These are phyloP conservation scores for Callipepla squamata DNA, from an alignment of 2,113 vertebrate species.

Conservation along the genomic window DNA sequence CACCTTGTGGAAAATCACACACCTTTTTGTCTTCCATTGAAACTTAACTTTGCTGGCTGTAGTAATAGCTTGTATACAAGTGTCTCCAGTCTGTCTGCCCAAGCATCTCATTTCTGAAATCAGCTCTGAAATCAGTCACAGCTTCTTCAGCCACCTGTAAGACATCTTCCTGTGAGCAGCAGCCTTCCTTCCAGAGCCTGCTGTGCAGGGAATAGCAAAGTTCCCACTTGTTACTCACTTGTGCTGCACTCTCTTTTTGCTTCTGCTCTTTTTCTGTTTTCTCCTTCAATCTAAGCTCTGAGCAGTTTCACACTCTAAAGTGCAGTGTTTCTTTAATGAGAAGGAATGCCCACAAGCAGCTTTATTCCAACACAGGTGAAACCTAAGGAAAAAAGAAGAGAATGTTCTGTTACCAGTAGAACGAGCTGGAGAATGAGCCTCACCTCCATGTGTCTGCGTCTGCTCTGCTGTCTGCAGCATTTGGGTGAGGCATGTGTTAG, in stretches of 20 bases:
- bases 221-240: neutral
- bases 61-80: neutral
- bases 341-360: neutral
- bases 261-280: neutral
- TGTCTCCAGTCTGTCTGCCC: neutral
- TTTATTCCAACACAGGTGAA: neutral
- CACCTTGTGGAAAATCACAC: neutral
- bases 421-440: neutral
- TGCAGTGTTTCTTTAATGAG: neutral
- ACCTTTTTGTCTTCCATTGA: neutral
- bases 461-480: neutral
- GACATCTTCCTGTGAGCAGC: accelerated
- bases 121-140: neutral
- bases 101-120: neutral
- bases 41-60: neutral
- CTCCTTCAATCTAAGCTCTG: neutral
- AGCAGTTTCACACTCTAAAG: neutral
- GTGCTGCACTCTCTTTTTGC: neutral
- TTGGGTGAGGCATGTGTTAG: neutral
- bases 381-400: neutral
- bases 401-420: neutral
- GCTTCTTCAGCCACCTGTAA: accelerated
- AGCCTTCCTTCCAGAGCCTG: accelerated
- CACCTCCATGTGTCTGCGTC: accelerated
- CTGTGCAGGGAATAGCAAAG: accelerated